Percentiles rank a stretch among this genome's conserved stretches.
These are phyloP conservation scores for Avahi laniger DNA, from an alignment of 2,797 vertebrate species.

Conservation along the genomic window DNA sequence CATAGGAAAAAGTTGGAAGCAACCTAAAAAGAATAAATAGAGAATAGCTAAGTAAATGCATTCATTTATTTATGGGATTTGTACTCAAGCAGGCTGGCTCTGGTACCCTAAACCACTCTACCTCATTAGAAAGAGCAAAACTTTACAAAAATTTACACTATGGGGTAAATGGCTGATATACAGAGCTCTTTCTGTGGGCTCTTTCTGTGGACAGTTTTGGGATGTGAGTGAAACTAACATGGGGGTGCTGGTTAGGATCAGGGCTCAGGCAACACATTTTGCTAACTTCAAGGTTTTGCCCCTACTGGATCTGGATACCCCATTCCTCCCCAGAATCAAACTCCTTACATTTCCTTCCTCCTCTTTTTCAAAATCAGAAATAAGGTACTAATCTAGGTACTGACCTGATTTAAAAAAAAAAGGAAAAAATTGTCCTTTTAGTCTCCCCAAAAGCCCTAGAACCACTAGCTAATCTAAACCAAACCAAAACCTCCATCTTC, in stretches of 20 bases:
- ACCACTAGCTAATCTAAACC: neutral
- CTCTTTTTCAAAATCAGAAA: slow-evolving; percentile 7
- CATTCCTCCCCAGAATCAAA: neutral
- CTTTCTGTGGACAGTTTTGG: neutral
- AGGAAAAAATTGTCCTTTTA: neutral
- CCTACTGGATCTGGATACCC: neutral
- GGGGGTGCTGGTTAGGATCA: neutral
- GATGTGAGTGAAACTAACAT: neutral
- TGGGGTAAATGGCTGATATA: neutral
- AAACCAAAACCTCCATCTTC: neutral
- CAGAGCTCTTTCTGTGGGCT: neutral
- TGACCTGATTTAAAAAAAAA: neutral
- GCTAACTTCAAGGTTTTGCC: neutral
- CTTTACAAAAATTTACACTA: neutral
- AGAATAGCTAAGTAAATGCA: neutral
- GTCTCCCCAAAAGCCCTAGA: neutral
- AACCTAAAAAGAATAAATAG: neutral
- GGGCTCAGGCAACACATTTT: neutral
- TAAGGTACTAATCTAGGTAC: neutral
- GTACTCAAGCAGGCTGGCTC: neutral
- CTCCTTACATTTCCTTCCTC: neutral
- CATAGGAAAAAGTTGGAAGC: neutral
- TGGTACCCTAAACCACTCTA: neutral
- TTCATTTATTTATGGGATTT: neutral
- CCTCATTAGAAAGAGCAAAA: neutral